Percentiles rank a stretch among this genome's conserved stretches.
phyloP scores from a whole-genome alignment of 2,888 invertebrate species.

The Zelleria hepariella region DNA sequence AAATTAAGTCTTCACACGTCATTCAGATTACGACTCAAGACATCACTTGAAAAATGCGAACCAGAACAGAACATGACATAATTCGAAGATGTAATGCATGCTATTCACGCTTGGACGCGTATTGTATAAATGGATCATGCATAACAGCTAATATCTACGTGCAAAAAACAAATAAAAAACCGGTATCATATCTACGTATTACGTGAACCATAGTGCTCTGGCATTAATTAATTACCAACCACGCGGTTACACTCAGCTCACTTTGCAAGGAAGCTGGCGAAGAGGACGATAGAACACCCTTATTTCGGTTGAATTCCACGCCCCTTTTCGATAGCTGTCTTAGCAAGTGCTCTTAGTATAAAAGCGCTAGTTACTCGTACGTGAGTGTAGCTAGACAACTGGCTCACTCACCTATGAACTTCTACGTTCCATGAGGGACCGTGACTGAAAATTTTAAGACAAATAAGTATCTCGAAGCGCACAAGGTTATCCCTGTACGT shows the following conservation, averaged over 20 bases:
- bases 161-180: neutral
- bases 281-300: no score
- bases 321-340: no score
- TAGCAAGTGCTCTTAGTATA: neutral
- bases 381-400: no score
- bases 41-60: neutral
- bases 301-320: no score
- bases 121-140: neutral
- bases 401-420: conserved; percentile 36
- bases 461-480: conserved; percentile 2
- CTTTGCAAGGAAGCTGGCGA: no score
- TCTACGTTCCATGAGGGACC: conserved; percentile 34
- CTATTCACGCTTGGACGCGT: neutral
- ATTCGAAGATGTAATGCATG: neutral
- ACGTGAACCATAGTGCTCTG: neutral
- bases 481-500: neutral
- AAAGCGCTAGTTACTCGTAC: no score
- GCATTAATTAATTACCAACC: neutral
- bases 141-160: neutral
- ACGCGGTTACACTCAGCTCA: no score
- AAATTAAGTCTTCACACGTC: neutral
- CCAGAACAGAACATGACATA: neutral
- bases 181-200: neutral
- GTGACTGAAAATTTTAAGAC: conserved; percentile 12
- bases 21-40: neutral